These are phyloP conservation scores for Rhingia campestris DNA, from an alignment of 2,888 invertebrate genomes.

Conservation along the genomic window DNA sequence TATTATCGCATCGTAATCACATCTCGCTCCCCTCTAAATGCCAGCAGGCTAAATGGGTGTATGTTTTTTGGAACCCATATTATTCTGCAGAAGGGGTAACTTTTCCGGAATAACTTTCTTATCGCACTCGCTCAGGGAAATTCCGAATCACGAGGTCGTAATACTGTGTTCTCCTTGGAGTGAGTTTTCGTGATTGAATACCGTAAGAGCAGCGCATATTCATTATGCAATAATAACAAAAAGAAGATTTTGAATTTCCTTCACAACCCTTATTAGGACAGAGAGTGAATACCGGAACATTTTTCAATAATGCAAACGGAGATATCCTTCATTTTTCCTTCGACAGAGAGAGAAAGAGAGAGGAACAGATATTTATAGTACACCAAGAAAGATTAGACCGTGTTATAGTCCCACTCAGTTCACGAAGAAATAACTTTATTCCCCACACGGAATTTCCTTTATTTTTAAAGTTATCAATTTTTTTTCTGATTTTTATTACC, in stretches of 20 bases:
- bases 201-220: constrained; percentile 45
- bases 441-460: constrained; percentile 38
- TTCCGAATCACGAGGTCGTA: constrained; percentile 16
- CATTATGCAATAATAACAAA: constrained; percentile 30
- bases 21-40: not conserved
- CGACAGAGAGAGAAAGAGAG: constrained; percentile 24
- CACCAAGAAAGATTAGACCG: constrained; percentile 50
- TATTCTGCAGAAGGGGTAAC: constrained; percentile 24
- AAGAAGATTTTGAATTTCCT: constrained; percentile 1
- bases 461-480: not conserved
- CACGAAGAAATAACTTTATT: constrained; percentile 57
- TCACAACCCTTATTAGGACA: not conserved
- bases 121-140: constrained; percentile 35
- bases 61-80: constrained; percentile 31
- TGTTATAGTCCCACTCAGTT: constrained; percentile 32
- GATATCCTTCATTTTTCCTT: constrained; percentile 25
- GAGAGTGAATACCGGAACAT: constrained; percentile 6
- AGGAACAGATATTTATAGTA: not conserved
- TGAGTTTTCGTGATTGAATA: constrained; percentile 62
- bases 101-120: constrained; percentile 56
- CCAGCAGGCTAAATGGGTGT: constrained; percentile 14
- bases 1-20: constrained; percentile 47
- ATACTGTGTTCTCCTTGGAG: constrained; percentile 2
- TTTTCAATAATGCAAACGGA: constrained; percentile 44
- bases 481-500: constrained; percentile 48